A percentile compares a stretch with the other conserved stretches of the same genome.
These are phyloP conservation scores for Nesospiza acunhae DNA, from an alignment of 2,113 vertebrate genomes.

Conservation along the genomic window DNA sequence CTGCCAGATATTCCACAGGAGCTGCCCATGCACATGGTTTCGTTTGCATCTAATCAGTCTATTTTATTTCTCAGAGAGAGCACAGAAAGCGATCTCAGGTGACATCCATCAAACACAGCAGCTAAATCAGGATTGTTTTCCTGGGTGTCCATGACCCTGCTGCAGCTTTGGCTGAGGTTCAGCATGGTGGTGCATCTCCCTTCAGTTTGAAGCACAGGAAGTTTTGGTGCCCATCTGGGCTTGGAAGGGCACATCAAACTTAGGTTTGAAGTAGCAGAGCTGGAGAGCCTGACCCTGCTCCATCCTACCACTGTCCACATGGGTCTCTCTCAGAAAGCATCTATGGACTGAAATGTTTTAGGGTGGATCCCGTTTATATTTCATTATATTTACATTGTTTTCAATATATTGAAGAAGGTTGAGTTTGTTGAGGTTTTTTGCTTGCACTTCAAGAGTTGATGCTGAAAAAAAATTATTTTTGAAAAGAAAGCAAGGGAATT, in stretches of 20 bases:
- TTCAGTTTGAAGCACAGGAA: background rate
- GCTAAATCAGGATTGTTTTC: fast-evolving
- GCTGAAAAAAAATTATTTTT: background rate
- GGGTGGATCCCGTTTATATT: background rate
- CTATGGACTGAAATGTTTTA: background rate
- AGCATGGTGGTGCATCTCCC: background rate
- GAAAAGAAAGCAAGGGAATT: background rate
- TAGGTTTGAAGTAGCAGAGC: background rate
- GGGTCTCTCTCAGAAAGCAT: background rate
- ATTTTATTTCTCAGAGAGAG: background rate
- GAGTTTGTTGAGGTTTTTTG: background rate
- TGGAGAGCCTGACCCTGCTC: background rate
- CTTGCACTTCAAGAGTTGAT: background rate
- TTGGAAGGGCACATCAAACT: background rate
- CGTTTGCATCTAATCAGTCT: background rate
- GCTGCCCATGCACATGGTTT: fast-evolving
- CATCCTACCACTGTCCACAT: fast-evolving
- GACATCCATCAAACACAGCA: background rate
- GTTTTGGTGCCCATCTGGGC: background rate
- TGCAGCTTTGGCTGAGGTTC: background rate
- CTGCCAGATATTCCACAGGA: background rate
- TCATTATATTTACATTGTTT: background rate
- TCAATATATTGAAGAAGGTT: background rate
- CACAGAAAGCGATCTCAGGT: background rate
- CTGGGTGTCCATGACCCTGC: background rate